Base-by-base conservation (phyloP, 2,113 vertebrate genomes). In the Spermophilus dauricus region DNA sequence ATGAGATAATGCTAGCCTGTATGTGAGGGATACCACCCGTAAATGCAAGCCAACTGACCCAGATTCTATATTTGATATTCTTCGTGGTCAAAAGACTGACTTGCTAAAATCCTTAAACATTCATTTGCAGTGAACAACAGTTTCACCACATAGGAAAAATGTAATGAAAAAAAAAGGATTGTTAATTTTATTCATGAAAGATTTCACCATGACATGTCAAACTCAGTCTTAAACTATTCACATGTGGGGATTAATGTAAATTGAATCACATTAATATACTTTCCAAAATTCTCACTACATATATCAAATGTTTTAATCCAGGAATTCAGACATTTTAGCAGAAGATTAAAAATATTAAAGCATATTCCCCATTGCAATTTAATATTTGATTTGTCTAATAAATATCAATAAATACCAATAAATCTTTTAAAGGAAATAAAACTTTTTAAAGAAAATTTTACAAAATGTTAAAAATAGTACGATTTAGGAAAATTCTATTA, bases 1-100 rank as follows among this genome's bases (percentile, higher is more conserved):
- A 53, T 7, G 1, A 9, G n/a, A 24, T 2, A 72, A 2, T 16
- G 8, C 11, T 67, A 3, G 2, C 12, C 1, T 2, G 1, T 53
- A 20, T 2, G 17, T 56, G 20, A 63, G 77, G 5, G 14, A 72
- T 65, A 22, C 4, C 20, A 45, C 11, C 4, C 18, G 26, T 77
- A 32, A 73, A 48, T 5, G 5, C 17, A 51, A 65, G 13, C 8
- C 61, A 56, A 34, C 26, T 12, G 17, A 80, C 56, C 32, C 14
- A 69, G 32, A 73, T 18, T 45, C 5, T 72, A 2, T 13, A 32
- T 82, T 45, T 48, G 24, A 42, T 63, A 16, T 76, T 73, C 30
- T 32, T 85, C 56, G 0, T 51, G 13, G 2, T 58, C 28, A 75
- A 11, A 13, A 13, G 9, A 1, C 18, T 88, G 48, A 81, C 13